Evolutionary conservation across 2,888 invertebrate species (phyloP).

Genomic region (Fragum sueziense): DNA sequence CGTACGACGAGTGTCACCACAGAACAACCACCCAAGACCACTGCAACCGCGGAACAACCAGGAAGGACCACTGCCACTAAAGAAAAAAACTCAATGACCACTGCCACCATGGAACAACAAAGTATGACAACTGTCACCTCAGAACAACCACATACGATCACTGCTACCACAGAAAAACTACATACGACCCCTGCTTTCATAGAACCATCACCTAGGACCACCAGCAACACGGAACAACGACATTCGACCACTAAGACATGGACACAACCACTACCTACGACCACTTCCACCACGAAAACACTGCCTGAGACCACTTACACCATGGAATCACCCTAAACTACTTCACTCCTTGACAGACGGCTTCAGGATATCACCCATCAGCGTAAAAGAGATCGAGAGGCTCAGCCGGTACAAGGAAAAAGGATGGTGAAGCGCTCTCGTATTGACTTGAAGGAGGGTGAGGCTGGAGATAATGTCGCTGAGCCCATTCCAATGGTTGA

Average conservation of each 20-base stretch:
- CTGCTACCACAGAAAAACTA: background rate
- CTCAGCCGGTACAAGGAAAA: background rate
- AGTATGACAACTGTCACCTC: background rate
- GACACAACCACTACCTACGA: no score
- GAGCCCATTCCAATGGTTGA: constrained; percentile 10
- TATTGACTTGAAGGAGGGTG: background rate
- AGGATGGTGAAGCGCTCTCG: constrained; percentile 24
- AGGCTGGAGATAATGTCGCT: constrained; percentile 14
- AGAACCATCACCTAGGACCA: no score
- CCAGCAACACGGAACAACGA: background rate
- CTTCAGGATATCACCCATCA: no score
- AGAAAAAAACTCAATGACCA: background rate
- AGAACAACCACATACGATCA: background rate
- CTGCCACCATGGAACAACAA: background rate
- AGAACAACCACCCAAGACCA: background rate
- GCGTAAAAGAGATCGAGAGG: background rate
- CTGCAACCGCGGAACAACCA: background rate
- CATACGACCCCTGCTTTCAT: background rate
- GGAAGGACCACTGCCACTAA: background rate
- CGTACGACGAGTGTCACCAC: no score
- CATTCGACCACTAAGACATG: no score
- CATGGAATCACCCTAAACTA: no score
- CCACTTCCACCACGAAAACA: no score
- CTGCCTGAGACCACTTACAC: no score
- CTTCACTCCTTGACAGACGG: no score